phyloP scores from a whole-genome alignment of 2,113 vertebrate genomes.

The Mastomys coucha region DNA sequence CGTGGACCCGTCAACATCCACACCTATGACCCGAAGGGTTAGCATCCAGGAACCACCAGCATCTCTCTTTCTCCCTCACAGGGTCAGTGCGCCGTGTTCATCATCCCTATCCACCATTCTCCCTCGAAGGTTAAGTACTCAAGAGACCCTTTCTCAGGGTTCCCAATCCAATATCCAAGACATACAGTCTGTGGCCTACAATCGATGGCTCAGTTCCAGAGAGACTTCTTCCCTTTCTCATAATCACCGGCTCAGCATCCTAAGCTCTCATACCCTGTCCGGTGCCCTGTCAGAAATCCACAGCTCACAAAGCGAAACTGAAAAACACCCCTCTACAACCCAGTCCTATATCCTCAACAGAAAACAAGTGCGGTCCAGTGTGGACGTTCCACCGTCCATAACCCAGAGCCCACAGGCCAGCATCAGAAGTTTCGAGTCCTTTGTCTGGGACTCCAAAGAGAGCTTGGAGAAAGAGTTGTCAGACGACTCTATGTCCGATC shows the following conservation, averaged over 20 bases:
- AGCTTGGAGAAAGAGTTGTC: fast-evolving
- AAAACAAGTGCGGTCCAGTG: neutral
- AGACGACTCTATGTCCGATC: fast-evolving
- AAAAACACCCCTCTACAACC: fast-evolving
- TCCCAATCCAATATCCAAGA: neutral
- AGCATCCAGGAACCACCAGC: neutral
- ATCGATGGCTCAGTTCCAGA: neutral
- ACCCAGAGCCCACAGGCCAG: neutral
- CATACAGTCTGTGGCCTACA: fast-evolving
- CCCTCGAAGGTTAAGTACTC: neutral
- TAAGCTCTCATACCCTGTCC: neutral
- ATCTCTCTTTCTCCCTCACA: too few relatives aligned
- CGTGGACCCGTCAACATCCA: fast-evolving
- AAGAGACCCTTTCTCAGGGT: neutral
- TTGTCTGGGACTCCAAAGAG: neutral
- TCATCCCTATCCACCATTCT: fast-evolving
- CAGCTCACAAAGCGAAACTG: fast-evolving
- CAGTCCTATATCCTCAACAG: fast-evolving
- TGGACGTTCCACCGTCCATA: neutral
- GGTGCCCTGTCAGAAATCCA: fast-evolving
- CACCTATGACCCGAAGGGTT: fast-evolving
- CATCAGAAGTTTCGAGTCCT: neutral
- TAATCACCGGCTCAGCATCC: fast-evolving
- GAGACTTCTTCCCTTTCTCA: fast-evolving
- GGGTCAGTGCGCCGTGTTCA: neutral